Evolutionary conservation across 2,888 invertebrate genomes (phyloP).

Genomic region (Agrochola macilenta): DNA sequence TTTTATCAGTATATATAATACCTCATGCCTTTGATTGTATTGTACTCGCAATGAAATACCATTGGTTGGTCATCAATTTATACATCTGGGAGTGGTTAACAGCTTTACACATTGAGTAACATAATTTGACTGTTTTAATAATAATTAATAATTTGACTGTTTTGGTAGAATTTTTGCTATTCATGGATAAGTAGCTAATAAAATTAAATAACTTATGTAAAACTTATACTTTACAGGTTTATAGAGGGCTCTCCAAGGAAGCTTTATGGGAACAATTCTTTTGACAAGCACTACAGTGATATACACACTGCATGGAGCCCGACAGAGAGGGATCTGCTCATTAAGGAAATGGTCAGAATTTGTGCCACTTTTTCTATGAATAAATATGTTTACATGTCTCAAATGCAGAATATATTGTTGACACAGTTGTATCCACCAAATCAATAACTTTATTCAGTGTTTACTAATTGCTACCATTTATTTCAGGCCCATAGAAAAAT

Average conservation of each 20-base stretch:
- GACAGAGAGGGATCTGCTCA: slow-evolving; percentile 89
- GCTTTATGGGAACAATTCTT: slow-evolving; percentile 76
- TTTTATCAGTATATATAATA: not conserved
- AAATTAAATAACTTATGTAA: not conserved
- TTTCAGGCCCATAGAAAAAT: too few species aligned
- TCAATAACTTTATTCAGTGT: not conserved
- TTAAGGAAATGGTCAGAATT: slow-evolving; percentile 89
- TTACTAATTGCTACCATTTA: not conserved
- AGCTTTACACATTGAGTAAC: not conserved
- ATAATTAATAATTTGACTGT: not conserved
- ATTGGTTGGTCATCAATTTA: not conserved
- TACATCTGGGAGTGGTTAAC: not conserved
- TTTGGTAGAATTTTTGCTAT: not conserved
- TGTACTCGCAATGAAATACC: not conserved
- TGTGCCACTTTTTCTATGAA: not conserved
- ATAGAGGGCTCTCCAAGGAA: slow-evolving; percentile 78
- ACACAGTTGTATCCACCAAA: not conserved
- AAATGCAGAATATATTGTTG: not conserved
- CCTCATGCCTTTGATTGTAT: not conserved
- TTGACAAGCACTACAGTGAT: slow-evolving; percentile 67
- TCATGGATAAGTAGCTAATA: not conserved
- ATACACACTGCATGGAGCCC: slow-evolving; percentile 79
- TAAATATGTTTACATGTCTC: not conserved
- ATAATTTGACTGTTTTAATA: not conserved
- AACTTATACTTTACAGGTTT: slow-evolving; percentile 64